phyloP scores from a whole-genome alignment of 2,113 vertebrate species.

The Arizona elegans region DNA sequence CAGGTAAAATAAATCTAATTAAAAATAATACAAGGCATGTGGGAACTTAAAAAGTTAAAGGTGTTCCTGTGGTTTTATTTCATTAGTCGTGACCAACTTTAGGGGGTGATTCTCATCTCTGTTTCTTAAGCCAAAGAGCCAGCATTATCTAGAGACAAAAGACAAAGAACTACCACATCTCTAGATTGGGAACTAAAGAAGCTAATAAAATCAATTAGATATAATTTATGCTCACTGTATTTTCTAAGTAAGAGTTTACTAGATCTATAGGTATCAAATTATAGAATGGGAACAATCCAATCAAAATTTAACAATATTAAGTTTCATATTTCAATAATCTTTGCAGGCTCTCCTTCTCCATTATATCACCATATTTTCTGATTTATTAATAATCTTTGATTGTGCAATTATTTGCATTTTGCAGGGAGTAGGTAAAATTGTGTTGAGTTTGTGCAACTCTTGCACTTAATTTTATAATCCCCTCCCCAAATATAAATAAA shows the following conservation, averaged over 20 bases:
- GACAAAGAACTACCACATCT: neutral
- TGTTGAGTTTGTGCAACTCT: neutral
- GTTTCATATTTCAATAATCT: neutral
- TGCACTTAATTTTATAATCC: neutral
- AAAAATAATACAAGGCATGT: neutral
- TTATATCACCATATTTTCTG: neutral
- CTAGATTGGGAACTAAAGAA: neutral
- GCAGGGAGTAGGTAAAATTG: neutral
- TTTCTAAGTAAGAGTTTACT: conserved; percentile 7
- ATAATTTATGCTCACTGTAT: neutral
- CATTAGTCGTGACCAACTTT: neutral
- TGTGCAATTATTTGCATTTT: neutral
- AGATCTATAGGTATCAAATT: neutral
- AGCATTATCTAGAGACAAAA: neutral
- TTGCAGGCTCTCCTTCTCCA: neutral
- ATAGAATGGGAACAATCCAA: neutral
- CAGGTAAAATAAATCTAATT: neutral
- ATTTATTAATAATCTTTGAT: neutral
- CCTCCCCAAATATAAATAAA: neutral
- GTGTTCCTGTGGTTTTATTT: neutral
- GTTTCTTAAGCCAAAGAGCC: neutral
- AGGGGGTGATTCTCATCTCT: neutral
- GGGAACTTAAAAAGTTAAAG: neutral
- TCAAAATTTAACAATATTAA: neutral
- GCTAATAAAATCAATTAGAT: neutral